Conservation (phyloP, 1,140 invertebrate species). For the Procambarus clarkii region DNA sequence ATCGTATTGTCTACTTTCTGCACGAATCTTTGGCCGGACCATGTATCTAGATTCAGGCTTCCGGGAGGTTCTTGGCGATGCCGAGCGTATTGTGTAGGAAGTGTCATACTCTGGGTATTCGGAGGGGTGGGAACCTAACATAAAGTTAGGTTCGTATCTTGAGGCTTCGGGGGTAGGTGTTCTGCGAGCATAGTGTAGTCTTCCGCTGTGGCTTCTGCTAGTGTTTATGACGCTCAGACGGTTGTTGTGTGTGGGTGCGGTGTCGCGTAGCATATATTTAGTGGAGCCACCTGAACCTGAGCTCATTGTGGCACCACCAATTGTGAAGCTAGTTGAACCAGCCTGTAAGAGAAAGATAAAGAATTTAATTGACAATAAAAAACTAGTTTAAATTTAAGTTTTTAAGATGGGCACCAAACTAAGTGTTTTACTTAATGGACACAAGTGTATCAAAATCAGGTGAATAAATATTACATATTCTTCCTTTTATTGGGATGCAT, state of each 20-base stretch:
- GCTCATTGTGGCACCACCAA: conserved; percentile 17
- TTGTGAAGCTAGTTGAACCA: not conserved
- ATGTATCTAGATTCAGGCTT: conserved; percentile 23
- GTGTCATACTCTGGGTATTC: not conserved
- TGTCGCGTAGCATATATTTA: conserved; percentile 21
- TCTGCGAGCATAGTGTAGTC: not conserved
- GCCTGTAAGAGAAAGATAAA: conserved; percentile 9
- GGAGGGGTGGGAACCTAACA: conserved; percentile 13
- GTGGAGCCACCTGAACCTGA: conserved; percentile 44
- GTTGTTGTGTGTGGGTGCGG: not conserved
- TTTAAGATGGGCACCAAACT: no score
- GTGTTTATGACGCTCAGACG: not conserved
- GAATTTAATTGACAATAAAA: no score
- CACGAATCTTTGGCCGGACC: conserved; percentile 8
- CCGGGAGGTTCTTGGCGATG: not conserved
- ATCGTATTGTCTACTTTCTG: not conserved
- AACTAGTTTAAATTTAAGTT: no score
- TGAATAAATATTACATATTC: no score
- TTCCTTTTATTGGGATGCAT: no score
- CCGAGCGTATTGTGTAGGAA: conserved; percentile 1
- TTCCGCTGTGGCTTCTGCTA: not conserved
- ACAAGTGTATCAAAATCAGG: no score
- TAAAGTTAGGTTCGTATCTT: conserved; percentile 60
- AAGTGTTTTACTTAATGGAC: no score
- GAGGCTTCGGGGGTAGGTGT: conserved; percentile 36